Evolutionary conservation across 2,797 vertebrate species (phyloP).

Genomic region (Discoglossus pictus): DNA sequence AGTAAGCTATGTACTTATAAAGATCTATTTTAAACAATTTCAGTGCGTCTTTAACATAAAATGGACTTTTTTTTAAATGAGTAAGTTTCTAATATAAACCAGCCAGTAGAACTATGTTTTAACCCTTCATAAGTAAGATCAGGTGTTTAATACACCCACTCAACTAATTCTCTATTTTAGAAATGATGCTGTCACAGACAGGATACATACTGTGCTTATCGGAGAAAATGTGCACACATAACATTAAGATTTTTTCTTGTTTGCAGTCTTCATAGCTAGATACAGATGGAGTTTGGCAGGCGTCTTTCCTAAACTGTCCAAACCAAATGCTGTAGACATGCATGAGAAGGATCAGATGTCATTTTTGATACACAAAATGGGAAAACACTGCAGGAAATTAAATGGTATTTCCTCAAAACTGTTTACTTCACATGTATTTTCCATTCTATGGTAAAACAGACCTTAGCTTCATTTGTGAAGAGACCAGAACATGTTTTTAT

Average conservation of each 20-base stretch:
- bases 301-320: not conserved
- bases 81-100: too few species aligned
- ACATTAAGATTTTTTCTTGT: conserved; percentile 29
- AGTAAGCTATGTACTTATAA: too few species aligned
- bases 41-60: too few species aligned
- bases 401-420: conserved; percentile 1
- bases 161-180: not conserved
- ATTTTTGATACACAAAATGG: conserved; percentile 21
- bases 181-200: conserved; percentile 17
- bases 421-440: conserved; percentile 3
- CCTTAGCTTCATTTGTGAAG: conserved; percentile 2
- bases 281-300: conserved; percentile 30
- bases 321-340: conserved; percentile 33
- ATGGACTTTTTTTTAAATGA: too few species aligned
- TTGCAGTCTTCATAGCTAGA: conserved; percentile 20
- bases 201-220: conserved; percentile 29
- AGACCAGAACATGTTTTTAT: not conserved
- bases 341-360: conserved; percentile 37
- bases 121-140: too few species aligned
- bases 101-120: too few species aligned
- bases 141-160: too few species aligned
- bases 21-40: too few species aligned
- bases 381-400: conserved; percentile 27
- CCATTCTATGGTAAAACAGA: conserved; percentile 6
- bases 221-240: conserved; percentile 2